Evolutionary conservation across 2,797 vertebrate genomes (phyloP), one percentile per base, ranked within the genome.

Genomic region (Chaenodraco wilsoni): DNA sequence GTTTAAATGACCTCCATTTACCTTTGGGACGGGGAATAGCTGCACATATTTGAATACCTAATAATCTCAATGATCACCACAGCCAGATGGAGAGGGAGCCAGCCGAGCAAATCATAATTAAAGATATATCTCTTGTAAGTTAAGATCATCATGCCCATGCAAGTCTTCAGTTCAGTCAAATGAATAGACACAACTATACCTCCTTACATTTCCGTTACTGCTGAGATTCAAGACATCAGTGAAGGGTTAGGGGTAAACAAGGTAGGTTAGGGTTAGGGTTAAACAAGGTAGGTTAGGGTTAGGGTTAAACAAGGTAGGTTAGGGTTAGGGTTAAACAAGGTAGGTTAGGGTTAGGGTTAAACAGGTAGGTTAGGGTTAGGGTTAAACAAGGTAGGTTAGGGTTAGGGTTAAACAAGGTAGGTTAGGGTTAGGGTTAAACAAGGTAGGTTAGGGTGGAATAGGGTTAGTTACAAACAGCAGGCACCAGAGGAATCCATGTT

Each of bases 401-500:
- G 21, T 21, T 21, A 21, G 21, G 21, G 7, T 16, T 19, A 8
- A 50, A 50, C 31, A 55, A 64, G 49, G 17, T 10, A 49, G 14
- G 48, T 33, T 21, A 21, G 21, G 21, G 21, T 21, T 21, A 21
- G 21, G 21, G 21, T 2, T 19, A n/a, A 2, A 21, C 21, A 21
- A 21, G 21, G 21, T 21, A 21, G 14, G 46, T 33, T 55, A 9
- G 27, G 51, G 33, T 2, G 23, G 41, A 66, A 45, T 50, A 56
- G 37, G 8, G 14, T 59, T 46, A 74, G 45, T 48, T 27, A 27
- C 72, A 52, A 60, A 21, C 56, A 78, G 31, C 48, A 60, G 49
- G 17, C 51, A 63, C 46, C 60, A 21, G 33, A 46, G 21, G 69
- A 76, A 45, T 65, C 54, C 82, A 86, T 88, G 78, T 83, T 83